Conservation (phyloP, 2,888 invertebrate genomes). For the Eueremaeus valkanovi region DNA sequence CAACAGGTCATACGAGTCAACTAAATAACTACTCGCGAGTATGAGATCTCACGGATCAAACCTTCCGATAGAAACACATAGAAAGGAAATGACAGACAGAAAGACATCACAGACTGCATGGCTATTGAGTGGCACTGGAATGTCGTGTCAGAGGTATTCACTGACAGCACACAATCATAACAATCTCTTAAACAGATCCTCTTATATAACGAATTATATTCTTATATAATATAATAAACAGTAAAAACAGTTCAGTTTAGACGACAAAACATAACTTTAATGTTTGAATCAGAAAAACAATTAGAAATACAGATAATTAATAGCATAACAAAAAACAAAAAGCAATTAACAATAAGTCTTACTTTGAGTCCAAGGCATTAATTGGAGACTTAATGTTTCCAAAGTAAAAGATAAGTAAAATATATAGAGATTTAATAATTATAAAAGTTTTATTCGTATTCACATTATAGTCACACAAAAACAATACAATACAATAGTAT, state of each 20-base stretch:
- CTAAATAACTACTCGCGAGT: neutral
- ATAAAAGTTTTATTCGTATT: too few species aligned
- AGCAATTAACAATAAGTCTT: neutral
- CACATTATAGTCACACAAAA: too few species aligned
- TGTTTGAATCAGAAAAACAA: too few species aligned
- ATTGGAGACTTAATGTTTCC: neutral
- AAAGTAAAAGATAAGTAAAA: neutral
- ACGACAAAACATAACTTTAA: too few species aligned
- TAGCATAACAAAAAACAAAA: neutral
- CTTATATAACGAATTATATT: too few species aligned
- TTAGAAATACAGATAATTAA: neutral
- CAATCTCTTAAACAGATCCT: too few species aligned
- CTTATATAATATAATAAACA: too few species aligned
- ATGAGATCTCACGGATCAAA: neutral
- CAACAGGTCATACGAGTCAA: slow-evolving; percentile 8
- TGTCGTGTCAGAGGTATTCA: neutral
- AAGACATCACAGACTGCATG: slow-evolving; percentile 30
- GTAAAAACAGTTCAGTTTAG: neutral
- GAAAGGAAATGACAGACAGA: slow-evolving; percentile 7
- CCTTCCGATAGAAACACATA: neutral
- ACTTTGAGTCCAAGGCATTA: neutral
- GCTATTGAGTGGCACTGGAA: neutral
- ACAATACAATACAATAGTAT: too few species aligned
- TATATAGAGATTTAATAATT: too few species aligned
- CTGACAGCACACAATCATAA: neutral